Evolutionary conservation across 2,113 vertebrate genomes (phyloP).

Genomic region (Phrynosoma blainvillii): DNA sequence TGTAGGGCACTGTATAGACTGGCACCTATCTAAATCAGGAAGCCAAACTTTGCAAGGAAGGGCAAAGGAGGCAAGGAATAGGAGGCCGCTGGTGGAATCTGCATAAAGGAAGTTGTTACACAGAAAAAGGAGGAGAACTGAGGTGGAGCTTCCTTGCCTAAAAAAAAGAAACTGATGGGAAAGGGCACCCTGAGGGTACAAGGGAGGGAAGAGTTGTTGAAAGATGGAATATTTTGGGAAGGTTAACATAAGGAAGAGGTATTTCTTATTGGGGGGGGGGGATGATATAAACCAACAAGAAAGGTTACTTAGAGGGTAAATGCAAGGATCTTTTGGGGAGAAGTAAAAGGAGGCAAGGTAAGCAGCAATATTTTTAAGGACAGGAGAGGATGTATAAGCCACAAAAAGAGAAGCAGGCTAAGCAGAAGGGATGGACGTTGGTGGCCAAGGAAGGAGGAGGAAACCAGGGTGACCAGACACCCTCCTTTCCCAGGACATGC

Average conservation of each 20-base stretch:
- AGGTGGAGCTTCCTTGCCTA: background rate
- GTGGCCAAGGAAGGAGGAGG: background rate
- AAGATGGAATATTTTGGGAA: background rate
- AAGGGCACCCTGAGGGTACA: background rate
- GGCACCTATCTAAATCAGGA: background rate
- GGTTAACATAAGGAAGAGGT: background rate
- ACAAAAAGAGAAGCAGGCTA: background rate
- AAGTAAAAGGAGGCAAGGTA: background rate
- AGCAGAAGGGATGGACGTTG: background rate
- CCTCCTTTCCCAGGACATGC: no score
- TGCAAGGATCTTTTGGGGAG: background rate
- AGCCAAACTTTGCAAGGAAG: background rate
- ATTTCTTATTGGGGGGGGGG: background rate
- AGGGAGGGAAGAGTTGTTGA: background rate
- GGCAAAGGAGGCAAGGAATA: conserved; percentile 6
- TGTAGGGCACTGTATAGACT: background rate
- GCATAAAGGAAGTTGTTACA: conserved; percentile 23
- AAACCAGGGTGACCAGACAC: background rate
- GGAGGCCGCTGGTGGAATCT: background rate
- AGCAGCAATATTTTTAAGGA: background rate
- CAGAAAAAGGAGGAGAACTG: background rate
- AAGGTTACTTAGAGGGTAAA: conserved; percentile 25
- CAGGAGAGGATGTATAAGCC: no score
- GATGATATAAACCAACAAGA: background rate
- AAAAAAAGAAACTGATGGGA: background rate